Percentiles rank a stretch among this genome's conserved stretches.
These are phyloP conservation scores for Nebria salina DNA, from an alignment of 2,888 invertebrate genomes.

Conservation along the genomic window DNA sequence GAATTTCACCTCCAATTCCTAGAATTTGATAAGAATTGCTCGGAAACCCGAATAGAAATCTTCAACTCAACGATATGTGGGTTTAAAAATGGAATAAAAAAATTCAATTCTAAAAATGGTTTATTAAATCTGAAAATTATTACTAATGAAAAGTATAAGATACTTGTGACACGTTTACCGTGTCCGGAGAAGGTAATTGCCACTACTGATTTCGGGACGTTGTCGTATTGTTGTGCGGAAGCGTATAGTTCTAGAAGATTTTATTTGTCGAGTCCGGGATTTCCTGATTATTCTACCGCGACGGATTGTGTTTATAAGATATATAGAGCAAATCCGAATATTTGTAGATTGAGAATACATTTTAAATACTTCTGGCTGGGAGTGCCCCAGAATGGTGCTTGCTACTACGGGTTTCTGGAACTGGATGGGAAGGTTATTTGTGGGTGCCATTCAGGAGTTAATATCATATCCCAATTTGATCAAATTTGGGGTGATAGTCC, in stretches of 20 bases:
- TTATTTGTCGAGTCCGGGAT: slow-evolving; percentile 67
- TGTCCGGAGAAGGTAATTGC: slow-evolving; percentile 37
- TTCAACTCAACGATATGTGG: slow-evolving; percentile 66
- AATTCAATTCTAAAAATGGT: slow-evolving; percentile 62
- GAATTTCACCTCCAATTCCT: slow-evolving; percentile 67
- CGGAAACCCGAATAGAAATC: slow-evolving; percentile 65
- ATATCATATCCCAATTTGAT: slow-evolving; percentile 58
- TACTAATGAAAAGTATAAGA: slow-evolving; percentile 62
- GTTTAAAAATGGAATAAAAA: slow-evolving; percentile 61
- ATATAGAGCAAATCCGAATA: slow-evolving; percentile 61
- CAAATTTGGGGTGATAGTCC: slow-evolving; percentile 57
- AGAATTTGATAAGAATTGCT: slow-evolving; percentile 66
- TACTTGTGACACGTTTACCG: slow-evolving; percentile 63
- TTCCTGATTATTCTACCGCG: slow-evolving; percentile 62
- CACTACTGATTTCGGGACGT: slow-evolving; percentile 8
- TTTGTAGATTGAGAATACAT: slow-evolving; percentile 66
- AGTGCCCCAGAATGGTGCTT: slow-evolving; percentile 56
- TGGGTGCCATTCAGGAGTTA: slow-evolving; percentile 66
- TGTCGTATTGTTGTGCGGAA: slow-evolving; percentile 60
- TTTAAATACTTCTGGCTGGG: slow-evolving; percentile 69
- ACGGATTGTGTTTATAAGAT: slow-evolving; percentile 66
- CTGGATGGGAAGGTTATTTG: slow-evolving; percentile 68
- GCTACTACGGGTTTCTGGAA: slow-evolving; percentile 65
- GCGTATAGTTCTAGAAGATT: slow-evolving; percentile 63
- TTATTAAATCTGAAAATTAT: slow-evolving; percentile 63